Evolutionary conservation across 2,888 invertebrate species (phyloP), one percentile per base, ranked within the genome.

Genomic region (Dynastes maya): DNA sequence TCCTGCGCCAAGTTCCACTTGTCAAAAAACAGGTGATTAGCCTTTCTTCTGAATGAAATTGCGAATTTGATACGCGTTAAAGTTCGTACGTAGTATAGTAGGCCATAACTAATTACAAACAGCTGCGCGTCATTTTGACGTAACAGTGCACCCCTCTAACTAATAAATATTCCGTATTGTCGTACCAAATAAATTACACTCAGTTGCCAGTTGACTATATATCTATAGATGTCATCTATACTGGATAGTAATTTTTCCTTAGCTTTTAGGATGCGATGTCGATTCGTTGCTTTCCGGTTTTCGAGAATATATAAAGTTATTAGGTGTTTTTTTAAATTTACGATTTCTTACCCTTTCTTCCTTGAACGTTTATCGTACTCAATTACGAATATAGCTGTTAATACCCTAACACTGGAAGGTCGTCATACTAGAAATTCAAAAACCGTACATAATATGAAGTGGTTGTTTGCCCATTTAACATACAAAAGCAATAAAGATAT

Each of bases 41-140:
- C 85, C 82, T 85, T 86, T 86, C 85, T 86, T 85, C 86, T 85
- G 85, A 81, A 85, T 86, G 86, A 86, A 86, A 87, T 87, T 86
- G 85, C 83, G 83, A 85, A 86, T 87, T 86, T 86, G 86, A 86
- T 83, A 85, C 86, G 85, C 86, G 85, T 85, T 85, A 85, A 82
- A 84, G 81, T 85, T 84, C 83, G 83, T 84, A 85, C 84, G 84
- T 83, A 83, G 84, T 84, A 83, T 83, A 82, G 82, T 82, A 82
- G 78, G 81, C 85, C 83, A 85, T 87, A 85, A 87, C 87, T 86
- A 87, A 87, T 85, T 80, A 82, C 84, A 82, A 84, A 84, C 86
- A 86, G 86, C 86, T 86, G 86, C 85, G 83, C 81, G 82, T 80
- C 78, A 79, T 74, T 64, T 78, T 68, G 78, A 76, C 76, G 79